Base-by-base conservation (phyloP, 2,113 vertebrate species). In the Pterophyllum scalare region DNA sequence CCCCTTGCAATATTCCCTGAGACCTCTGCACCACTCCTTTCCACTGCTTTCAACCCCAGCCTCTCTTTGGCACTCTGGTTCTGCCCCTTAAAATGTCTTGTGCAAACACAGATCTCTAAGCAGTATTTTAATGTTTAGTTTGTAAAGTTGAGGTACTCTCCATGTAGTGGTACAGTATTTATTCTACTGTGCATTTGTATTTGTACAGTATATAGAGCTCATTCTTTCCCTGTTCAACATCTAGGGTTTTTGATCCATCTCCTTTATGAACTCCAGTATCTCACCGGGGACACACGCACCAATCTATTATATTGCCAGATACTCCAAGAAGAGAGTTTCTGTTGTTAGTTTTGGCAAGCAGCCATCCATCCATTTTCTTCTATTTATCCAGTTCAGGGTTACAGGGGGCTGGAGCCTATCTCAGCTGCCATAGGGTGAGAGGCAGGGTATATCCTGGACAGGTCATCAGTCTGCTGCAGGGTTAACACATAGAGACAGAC, bases 281-380 rank as follows among this genome's bases (percentile, higher is more conserved):
- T 49, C 28, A 49, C 22, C 40, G 19, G 46, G 26, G 64, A 40
- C 43, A 70, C 46, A 49, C 43, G 3, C 49, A 72, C 11, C 65
- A 72, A n/a, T 72, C 10, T 72, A 72, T 31, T 72, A 72, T 72
- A 72, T 19, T 72, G 10, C 43, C 65, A 49, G 65, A 31, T 72
- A 1, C 26, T 52, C 43, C 43, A 72, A 72, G 26, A 52, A 52
- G 65, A 52, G 65, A 52, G 43, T 2, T 72, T 72, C 49, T 52
- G 65, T 72, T 52, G 43, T 72, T 72, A 49, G 65, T 5, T 72
- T 2, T 72, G 65, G 40, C 43, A 70, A 49, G 49, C 40, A 49
- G 52, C 65, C 65, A 72, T 12, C 24, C 15, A 31, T 72, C 65
- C 65, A 52, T 72, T 49, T 72, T 72, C 64, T 70, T 70, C 64